A percentile compares a stretch with the other conserved stretches of the same genome.
phyloP scores from a whole-genome alignment of 2,797 vertebrate species.

The Acanthurus leucopareius region DNA sequence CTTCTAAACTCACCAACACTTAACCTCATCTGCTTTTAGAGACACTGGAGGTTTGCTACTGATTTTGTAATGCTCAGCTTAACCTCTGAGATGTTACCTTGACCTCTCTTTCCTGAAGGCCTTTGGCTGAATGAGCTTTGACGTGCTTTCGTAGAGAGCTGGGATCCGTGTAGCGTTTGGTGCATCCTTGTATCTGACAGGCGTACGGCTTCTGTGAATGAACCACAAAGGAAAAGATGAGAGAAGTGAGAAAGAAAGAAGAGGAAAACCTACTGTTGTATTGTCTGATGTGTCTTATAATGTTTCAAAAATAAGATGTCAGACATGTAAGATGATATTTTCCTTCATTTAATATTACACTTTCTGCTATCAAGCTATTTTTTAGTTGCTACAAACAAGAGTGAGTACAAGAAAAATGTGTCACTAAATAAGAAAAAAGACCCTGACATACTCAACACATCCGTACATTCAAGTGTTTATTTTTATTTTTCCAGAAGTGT shows the following conservation, averaged over 20 bases:
- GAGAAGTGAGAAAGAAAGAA: constrained; percentile 1
- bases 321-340: too few relatives aligned
- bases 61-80: neutral
- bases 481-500: neutral
- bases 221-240: constrained; percentile 12
- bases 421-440: constrained; percentile 3
- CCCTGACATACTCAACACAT: constrained; percentile 1
- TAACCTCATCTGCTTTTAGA: constrained; percentile 6
- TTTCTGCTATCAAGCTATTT: neutral
- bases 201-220: constrained; percentile 93
- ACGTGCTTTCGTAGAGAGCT: constrained; percentile 98
- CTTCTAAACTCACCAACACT: neutral
- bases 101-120: constrained; percentile 88
- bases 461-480: neutral
- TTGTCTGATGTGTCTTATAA: neutral
- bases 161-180: constrained; percentile 98
- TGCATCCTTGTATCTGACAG: constrained; percentile 96
- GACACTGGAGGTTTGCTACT: neutral
- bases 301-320: too few relatives aligned
- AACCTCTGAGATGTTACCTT: constrained; percentile 85
- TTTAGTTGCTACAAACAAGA: neutral
- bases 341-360: neutral
- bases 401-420: constrained; percentile 4
- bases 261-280: neutral
- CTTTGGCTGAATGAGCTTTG: constrained; percentile 93